Evolutionary conservation across 2,888 invertebrate genomes (phyloP).

Genomic region (Harpalus rubripes): DNA sequence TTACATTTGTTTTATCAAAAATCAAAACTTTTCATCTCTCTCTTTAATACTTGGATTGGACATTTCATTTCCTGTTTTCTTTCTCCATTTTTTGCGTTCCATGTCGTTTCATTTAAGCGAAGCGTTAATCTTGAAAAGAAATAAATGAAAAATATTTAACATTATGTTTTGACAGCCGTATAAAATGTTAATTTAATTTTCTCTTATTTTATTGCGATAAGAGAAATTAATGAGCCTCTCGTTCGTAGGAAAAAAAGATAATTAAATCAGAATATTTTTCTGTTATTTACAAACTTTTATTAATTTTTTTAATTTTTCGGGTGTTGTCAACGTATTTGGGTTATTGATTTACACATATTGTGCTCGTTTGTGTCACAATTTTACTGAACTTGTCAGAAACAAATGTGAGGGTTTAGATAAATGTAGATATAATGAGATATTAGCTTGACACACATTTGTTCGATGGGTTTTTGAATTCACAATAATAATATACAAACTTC

Average conservation of each 20-base stretch:
- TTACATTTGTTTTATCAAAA: constrained; percentile 21
- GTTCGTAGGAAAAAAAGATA: neutral
- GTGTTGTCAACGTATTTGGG: constrained; percentile 18
- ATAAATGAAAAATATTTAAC: constrained; percentile 36
- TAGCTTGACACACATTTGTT: neutral
- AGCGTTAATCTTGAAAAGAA: constrained; percentile 37
- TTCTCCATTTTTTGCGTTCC: constrained; percentile 12
- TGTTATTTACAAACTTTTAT: constrained; percentile 8
- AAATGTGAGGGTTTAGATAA: constrained; percentile 51
- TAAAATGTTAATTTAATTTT: constrained; percentile 38
- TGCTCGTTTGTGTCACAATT: constrained; percentile 40
- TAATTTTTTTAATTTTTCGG: neutral
- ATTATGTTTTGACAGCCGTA: constrained; percentile 27
- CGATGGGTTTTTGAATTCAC: neutral
- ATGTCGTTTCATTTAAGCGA: constrained; percentile 28
- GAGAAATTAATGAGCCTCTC: constrained; percentile 15
- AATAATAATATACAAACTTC: no score
- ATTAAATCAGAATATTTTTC: constrained; percentile 7
- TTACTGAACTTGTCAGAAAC: constrained; percentile 39
- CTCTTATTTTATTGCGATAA: constrained; percentile 10
- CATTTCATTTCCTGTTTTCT: constrained; percentile 38
- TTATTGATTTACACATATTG: constrained; percentile 48
- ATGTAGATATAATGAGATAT: constrained; percentile 39
- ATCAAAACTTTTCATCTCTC: constrained; percentile 24
- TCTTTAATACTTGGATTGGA: constrained; percentile 30